Evolutionary conservation across 2,797 vertebrate genomes (phyloP).

Genomic region (Sarcoramphus papa): DNA sequence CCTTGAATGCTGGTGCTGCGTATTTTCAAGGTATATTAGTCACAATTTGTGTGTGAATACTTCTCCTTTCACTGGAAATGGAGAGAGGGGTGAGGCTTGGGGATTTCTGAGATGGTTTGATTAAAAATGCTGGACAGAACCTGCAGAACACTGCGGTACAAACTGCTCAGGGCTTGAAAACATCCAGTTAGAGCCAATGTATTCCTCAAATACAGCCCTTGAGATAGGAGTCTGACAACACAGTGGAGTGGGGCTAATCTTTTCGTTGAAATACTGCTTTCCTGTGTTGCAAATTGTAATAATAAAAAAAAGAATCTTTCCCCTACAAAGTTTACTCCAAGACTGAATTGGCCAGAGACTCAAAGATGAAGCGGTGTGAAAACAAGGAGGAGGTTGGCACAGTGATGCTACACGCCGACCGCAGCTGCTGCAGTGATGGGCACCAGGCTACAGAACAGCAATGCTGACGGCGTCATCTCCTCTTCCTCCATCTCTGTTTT

Average conservation of each 20-base stretch:
- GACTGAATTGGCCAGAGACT: background rate
- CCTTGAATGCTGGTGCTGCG: background rate
- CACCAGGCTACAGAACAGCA: background rate
- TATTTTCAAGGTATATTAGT: background rate
- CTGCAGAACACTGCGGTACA: accelerated
- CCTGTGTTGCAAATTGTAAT: background rate
- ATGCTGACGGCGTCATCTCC: background rate
- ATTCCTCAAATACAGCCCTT: background rate
- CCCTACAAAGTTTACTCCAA: background rate
- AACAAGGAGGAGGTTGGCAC: background rate
- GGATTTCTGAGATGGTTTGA: background rate
- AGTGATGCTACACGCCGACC: accelerated
- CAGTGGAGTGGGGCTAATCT: background rate
- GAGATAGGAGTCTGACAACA: background rate
- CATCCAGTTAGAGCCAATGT: background rate
- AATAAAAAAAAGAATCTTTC: background rate
- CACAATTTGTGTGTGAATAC: background rate
- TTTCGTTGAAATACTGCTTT: background rate
- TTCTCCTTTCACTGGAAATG: background rate
- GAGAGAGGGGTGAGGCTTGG: background rate
- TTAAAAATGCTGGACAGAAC: background rate
- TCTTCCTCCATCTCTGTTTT: background rate
- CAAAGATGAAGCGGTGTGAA: background rate
- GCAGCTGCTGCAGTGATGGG: background rate
- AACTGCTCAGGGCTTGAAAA: background rate